These are phyloP conservation scores for Axis porcinus DNA, from an alignment of 2,113 vertebrate genomes.

Conservation along the genomic window DNA sequence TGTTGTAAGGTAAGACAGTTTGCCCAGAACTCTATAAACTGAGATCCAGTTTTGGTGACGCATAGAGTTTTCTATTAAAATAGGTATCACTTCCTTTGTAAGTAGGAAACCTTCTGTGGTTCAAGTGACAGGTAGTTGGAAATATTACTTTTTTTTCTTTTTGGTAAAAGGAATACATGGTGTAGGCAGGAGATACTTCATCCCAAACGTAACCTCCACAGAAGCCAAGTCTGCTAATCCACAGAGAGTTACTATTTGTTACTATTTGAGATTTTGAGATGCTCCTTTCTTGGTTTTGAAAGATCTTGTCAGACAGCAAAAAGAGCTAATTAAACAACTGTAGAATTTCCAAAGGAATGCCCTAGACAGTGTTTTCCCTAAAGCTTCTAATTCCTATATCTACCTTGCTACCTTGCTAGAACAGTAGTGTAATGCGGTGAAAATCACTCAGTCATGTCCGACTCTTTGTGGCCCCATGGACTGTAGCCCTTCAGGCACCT, in stretches of 20 bases:
- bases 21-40: not conserved
- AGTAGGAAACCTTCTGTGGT: not conserved
- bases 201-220: not conserved
- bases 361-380: not conserved
- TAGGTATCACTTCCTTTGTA: not conserved
- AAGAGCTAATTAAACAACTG: not conserved
- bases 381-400: not conserved
- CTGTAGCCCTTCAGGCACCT: not conserved
- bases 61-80: not conserved
- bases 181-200: not conserved
- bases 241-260: not conserved
- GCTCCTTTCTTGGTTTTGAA: not conserved
- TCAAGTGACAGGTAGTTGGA: not conserved
- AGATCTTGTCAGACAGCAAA: not conserved
- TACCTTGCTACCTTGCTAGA: not conserved
- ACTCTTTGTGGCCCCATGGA: not conserved
- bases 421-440: not conserved
- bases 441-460: not conserved
- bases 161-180: not conserved
- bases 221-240: not conserved
- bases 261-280: not conserved
- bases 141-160: not conserved
- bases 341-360: not conserved
- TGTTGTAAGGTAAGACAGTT: not conserved
- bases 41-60: not conserved